Conservation (phyloP, 2,797 vertebrate species). For the Thripadectes ignobilis region DNA sequence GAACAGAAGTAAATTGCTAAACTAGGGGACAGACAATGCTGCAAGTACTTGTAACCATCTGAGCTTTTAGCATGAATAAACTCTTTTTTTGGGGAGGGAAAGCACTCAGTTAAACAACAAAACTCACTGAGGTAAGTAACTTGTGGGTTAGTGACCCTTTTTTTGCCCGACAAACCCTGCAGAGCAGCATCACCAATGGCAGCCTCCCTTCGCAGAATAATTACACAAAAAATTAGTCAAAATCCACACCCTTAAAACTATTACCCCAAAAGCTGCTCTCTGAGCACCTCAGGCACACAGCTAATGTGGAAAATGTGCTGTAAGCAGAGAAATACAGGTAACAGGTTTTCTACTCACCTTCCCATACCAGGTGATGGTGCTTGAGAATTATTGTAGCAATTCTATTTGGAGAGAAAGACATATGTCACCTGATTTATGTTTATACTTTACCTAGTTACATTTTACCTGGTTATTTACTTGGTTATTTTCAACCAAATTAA, state of each 20-base stretch:
- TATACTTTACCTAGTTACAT: neutral
- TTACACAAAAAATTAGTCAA: neutral
- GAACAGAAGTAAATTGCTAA: neutral
- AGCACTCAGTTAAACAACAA: neutral
- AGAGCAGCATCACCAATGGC: neutral
- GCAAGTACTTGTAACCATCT: neutral
- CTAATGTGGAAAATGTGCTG: accelerated
- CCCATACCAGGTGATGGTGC: slow-evolving; percentile 97
- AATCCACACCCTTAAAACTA: neutral
- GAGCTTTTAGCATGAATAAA: neutral
- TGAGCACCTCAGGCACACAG: neutral
- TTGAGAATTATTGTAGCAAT: slow-evolving; percentile 97
- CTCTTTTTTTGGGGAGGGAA: neutral
- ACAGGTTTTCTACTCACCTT: slow-evolving; percentile 82
- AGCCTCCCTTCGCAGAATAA: neutral
- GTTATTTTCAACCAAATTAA: neutral
- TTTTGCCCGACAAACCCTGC: neutral
- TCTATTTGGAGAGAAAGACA: slow-evolving; percentile 77
- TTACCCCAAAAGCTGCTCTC: neutral
- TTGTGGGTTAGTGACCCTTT: neutral
- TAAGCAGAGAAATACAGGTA: neutral
- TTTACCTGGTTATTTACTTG: neutral
- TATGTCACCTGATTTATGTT: neutral
- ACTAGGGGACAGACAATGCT: neutral
- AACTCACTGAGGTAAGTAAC: neutral